Evolutionary conservation across 2,113 vertebrate genomes (phyloP), one percentile per base, ranked within the genome.

Genomic region (Indicator maculatus): DNA sequence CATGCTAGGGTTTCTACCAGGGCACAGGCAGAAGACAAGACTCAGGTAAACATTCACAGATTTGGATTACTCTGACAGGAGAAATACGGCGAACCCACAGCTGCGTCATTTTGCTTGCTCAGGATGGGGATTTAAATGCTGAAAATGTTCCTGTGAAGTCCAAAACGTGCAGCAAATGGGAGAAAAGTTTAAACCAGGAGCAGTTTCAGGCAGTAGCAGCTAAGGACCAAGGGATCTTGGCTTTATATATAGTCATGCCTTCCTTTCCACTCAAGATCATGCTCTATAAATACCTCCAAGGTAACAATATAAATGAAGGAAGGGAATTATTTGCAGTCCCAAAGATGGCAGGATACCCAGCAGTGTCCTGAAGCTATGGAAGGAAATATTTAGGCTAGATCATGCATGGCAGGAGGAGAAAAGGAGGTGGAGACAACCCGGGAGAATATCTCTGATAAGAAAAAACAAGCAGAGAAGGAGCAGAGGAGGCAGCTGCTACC

Each of bases 201-300:
- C 72, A 77, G 67, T 83, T 93, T 39, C 61, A 89, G 93, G 93
- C 87, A 78, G 72, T n/a, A 44, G 33, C 75, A 74, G 91, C 77
- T 85, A 41, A 93, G 33, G 92, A 96, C 82, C 91, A 70, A 80
- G 93, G 95, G 95, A 96, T 90, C 70, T 84, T 6, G 0, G 71
- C 81, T 94, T 93, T 93, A 94, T 95, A 96, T 92, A 94, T 87
- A 96, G 94, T 92, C 71, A 58, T 79, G 83, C 63, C 70, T 94
- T 95, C 89, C 75, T 85, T 95, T 93, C 84, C 75, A 91, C 82
- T 93, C 67, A 82, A 77, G 93, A 92, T 86, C 81, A 63, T 1
- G 3, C 78, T 96, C 96, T 97, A 97, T 96, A 97, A 97, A 97
- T 96, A 95, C 91, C 94, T 95, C 83, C 91, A 93, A 97, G 94